A percentile compares a stretch with the other conserved stretches of the same genome.
phyloP scores from a whole-genome alignment of 2,888 invertebrate genomes.

The Pachliopta kotzebuea region DNA sequence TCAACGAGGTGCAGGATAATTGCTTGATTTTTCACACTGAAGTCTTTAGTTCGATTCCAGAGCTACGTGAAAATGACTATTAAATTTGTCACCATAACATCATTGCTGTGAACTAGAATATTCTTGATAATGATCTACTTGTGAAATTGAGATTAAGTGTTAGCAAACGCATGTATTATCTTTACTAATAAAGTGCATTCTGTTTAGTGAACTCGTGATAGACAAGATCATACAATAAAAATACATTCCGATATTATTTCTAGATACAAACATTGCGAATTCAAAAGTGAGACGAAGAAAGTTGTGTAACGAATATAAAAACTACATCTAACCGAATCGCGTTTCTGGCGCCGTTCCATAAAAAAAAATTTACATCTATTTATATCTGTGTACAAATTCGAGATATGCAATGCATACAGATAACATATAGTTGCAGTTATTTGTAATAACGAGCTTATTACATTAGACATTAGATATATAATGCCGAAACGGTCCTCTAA shows the following conservation, averaged over 20 bases:
- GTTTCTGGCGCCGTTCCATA: constrained; percentile 49
- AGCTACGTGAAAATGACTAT: no score
- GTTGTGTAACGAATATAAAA: constrained; percentile 3
- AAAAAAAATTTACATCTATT: constrained; percentile 43
- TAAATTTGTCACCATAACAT: no score
- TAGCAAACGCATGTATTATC: no score
- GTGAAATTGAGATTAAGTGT: no score
- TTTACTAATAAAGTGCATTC: no score
- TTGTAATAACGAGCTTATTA: not conserved
- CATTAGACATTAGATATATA: not conserved
- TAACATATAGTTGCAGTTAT: not conserved
- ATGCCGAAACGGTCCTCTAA: not conserved
- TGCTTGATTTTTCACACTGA: no score
- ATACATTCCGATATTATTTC: not conserved
- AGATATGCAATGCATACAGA: constrained; percentile 12
- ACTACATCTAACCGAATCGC: constrained; percentile 8
- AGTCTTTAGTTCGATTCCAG: no score
- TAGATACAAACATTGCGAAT: not conserved
- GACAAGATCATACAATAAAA: no score
- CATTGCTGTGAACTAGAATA: no score
- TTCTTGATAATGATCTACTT: no score
- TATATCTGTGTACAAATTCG: constrained; percentile 30
- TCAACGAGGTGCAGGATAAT: no score
- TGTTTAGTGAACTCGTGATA: no score
- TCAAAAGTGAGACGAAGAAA: not conserved